Evolutionary conservation across 2,113 vertebrate genomes (phyloP), one percentile per base, ranked within the genome.

Genomic region (Crotalus tigris): DNA sequence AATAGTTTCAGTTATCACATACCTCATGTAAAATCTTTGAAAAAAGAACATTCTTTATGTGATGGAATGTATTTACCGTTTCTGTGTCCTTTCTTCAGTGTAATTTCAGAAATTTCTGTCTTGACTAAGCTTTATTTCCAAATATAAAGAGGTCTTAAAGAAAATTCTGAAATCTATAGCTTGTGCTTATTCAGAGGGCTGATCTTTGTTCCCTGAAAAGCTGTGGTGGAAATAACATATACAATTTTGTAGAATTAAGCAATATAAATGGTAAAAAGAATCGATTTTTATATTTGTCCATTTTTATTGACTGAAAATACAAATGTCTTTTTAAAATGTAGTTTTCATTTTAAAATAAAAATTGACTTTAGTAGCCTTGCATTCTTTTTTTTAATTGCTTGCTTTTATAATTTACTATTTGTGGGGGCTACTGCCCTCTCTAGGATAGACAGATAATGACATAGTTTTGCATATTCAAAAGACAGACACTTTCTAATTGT

Each of bases 121-220:
- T 54, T 89, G 90, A 91, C 90, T 6, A 85, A 24, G 23, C 11
- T 90, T 95, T 91, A 53, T 92, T 12, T 94, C 57, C 44, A 94
- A 92, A 96, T 92, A 53, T 64, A 93, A 95, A 49, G 85, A 90
- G 5, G 26, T 39, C 8, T 92, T n/a, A 53, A 39, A 88, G 85
- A 33, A 39, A 89, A 49, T 90, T 57, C n/a, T 19, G 11, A 59
- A 85, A 61, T 58, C n/a, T 2, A 85, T 11, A 94, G 0, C 2
- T 93, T 90, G 13, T 92, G 93, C 93, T 94, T 59, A 93, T 12
- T 93, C 2, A 5, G 94, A 95, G 93, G 91, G 91, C 53, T 94
- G 29, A 91, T 85, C 85, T 81, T 59, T 51, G 69, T 85, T 87
- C 53, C 39, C 29, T 51, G 46, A 92, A 95, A 55, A 91, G 55